Conservation (phyloP, 2,113 vertebrate species). For the Okapia johnstoni region DNA sequence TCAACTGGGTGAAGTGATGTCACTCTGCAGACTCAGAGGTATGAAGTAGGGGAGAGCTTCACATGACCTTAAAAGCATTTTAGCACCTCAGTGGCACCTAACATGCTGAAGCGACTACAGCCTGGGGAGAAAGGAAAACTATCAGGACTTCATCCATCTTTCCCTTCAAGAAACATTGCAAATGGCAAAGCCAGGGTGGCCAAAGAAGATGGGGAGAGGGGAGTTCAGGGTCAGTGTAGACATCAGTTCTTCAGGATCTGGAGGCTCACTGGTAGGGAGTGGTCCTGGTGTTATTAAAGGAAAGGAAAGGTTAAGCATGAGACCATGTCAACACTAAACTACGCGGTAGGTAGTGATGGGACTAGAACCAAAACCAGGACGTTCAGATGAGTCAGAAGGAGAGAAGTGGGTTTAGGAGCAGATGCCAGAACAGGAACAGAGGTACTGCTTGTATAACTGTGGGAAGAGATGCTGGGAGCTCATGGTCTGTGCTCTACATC, state of each 20-base stretch:
- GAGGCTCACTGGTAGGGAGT: neutral
- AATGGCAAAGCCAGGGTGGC: neutral
- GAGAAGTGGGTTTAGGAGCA: neutral
- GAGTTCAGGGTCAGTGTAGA: neutral
- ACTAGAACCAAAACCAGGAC: neutral
- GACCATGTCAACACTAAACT: neutral
- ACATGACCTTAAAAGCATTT: neutral
- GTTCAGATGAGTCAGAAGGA: neutral
- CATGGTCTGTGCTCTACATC: rapidly evolving
- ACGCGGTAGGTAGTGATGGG: neutral
- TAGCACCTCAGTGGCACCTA: neutral
- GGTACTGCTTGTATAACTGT: neutral
- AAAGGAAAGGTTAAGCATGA: neutral
- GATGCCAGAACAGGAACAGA: neutral
- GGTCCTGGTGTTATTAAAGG: too few species aligned
- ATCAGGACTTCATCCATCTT: neutral
- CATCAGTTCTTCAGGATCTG: neutral
- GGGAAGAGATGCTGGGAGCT: neutral
- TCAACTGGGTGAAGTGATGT: neutral
- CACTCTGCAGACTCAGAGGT: neutral
- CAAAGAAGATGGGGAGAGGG: neutral
- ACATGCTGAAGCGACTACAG: neutral
- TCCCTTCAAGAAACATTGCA: neutral
- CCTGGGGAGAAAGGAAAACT: neutral
- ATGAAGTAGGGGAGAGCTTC: neutral